Conservation (phyloP, 2,113 vertebrate genomes). For the Nestor notabilis region DNA sequence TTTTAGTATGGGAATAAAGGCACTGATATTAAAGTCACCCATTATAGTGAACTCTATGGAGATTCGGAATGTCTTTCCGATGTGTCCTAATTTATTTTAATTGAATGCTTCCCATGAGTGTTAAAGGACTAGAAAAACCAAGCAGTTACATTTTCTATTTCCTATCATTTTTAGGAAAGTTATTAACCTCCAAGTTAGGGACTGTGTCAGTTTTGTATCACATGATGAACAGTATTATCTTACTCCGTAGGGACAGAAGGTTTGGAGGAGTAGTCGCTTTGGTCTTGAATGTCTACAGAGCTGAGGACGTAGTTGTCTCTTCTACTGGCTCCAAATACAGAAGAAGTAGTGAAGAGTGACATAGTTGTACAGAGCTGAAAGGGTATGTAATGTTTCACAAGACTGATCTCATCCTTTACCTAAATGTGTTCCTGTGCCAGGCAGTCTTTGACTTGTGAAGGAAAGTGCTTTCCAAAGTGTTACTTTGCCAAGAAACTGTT, state of each 20-base stretch:
- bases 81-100: constrained; percentile 66
- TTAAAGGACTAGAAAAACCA: background rate
- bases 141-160: background rate
- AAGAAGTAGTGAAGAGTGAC: constrained; percentile 11
- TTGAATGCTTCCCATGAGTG: constrained; percentile 53
- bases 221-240: background rate
- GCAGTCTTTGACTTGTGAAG: background rate
- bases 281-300: background rate
- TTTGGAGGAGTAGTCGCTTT: background rate
- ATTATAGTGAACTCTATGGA: background rate
- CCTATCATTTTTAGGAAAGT: background rate
- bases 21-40: background rate
- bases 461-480: background rate
- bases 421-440: background rate
- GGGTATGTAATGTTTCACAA: constrained; percentile 31
- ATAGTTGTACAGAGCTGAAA: background rate
- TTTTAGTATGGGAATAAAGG: constrained; percentile 37
- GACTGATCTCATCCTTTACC: background rate
- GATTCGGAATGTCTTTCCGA: constrained; percentile 33
- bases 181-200: constrained; percentile 37
- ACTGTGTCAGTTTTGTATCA: background rate
- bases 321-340: background rate
- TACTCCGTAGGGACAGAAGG: constrained; percentile 5
- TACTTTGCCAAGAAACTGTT: background rate
- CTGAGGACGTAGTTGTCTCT: background rate